Evolutionary conservation across 1,140 invertebrate species (phyloP).

Genomic region (Pogonognathellus flavescens): DNA sequence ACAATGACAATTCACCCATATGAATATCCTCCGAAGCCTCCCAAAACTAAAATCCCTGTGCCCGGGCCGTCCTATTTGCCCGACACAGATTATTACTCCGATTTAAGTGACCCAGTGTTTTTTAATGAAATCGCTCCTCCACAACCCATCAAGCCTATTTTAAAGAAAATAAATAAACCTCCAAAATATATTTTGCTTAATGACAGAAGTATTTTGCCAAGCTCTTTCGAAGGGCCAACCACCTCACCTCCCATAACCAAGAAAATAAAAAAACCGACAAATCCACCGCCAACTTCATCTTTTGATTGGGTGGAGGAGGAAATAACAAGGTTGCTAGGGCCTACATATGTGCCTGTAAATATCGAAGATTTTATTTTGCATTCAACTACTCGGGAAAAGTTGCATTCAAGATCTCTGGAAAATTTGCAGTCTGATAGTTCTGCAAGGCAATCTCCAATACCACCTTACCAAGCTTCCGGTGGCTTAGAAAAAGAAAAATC

Average conservation of each 20-base stretch:
- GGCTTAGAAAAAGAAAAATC: conserved; percentile 5
- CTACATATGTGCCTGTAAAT: conserved; percentile 50
- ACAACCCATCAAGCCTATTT: conserved; percentile 29
- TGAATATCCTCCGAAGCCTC: conserved; percentile 32
- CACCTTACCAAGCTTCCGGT: neutral
- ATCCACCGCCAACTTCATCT: neutral
- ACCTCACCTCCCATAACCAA: neutral
- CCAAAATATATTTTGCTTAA: conserved; percentile 57
- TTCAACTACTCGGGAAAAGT: too few species aligned
- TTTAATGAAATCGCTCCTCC: conserved; percentile 59
- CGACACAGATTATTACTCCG: conserved; percentile 53
- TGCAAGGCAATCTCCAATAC: conserved; percentile 1
- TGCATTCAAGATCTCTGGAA: conserved; percentile 43
- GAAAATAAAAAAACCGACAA: conserved; percentile 24
- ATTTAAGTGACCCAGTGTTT: conserved; percentile 65
- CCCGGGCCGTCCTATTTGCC: conserved; percentile 64
- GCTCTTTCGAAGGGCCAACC: neutral
- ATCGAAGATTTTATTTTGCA: conserved; percentile 54
- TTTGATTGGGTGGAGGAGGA: conserved; percentile 58
- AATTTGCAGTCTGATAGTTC: neutral
- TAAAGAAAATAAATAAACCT: conserved; percentile 39
- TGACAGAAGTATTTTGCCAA: conserved; percentile 44
- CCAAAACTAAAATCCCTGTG: conserved; percentile 66
- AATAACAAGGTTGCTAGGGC: conserved; percentile 60
- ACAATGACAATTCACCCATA: conserved; percentile 14